Base-by-base conservation (phyloP, 2,888 invertebrate genomes). In the Tachina grossa region DNA sequence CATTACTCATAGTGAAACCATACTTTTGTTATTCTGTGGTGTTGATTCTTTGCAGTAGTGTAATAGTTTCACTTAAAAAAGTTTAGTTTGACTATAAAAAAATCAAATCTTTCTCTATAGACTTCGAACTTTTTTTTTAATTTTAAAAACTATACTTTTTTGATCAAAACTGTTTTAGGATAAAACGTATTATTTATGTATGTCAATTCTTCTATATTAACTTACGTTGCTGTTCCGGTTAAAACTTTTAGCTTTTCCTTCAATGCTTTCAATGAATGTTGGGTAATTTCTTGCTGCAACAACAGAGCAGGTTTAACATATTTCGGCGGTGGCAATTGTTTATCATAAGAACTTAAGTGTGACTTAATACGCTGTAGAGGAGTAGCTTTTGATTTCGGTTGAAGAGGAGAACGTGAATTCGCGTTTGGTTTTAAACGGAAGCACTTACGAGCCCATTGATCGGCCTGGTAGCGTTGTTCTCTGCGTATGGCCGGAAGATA, bases 271-370 rank as follows among this genome's bases (percentile, higher is more conserved):
- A 94, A 87, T 3, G 92, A 88, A 9, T 81, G 88, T 45, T 88
- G 89, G 22, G 88, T 88, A 22, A 90, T 88, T 11, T 90, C 85
- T 3, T 87, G 89, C 22, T 88, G 81, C 13, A 87, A 5, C 4
- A 84, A 65, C 13, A 83, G 49, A 0, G 84, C 59, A 1, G 90
- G 86, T 9, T 93, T 83, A 11, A 76, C 68, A 74, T 90, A 89
- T 1, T 91, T 84, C 0, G 96, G 96, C 0, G 96, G 94, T 1
- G 93, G 90, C 82, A 94, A 90, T 0, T 95, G 95, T 72, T 93
- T 92, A 88, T 96, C 96, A 87, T 96, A 96, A 0, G 94, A 94
- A n/a, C 91, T 92, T n/a, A 96, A 90, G 87, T 95, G 92, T 66
- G 93, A 92, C 80, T 94, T 92, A 84, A 95, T 95, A 86, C 95